phyloP scores from a whole-genome alignment of 2,888 invertebrate species.

The Bembecia ichneumoniformis region DNA sequence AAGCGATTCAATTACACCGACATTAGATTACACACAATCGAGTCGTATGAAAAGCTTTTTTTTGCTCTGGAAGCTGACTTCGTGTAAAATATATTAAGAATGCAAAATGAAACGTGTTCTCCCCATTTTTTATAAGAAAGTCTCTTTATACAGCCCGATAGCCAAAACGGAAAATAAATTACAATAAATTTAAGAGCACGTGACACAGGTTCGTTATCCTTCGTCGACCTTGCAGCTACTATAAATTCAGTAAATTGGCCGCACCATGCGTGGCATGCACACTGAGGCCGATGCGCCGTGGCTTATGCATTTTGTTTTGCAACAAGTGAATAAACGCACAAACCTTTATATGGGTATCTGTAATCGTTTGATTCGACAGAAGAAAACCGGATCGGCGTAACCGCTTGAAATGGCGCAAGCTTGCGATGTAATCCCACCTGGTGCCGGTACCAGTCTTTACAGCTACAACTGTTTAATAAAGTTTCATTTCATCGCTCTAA shows the following conservation, averaged over 20 bases:
- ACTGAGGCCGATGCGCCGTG: conserved; percentile 49
- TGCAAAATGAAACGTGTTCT: too few species aligned
- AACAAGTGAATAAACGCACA: conserved; percentile 29
- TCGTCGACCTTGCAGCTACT: conserved; percentile 61
- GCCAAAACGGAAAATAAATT: background rate
- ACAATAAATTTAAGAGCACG: conserved; percentile 5
- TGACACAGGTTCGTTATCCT: conserved; percentile 58
- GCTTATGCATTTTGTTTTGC: conserved; percentile 14
- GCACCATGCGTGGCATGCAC: conserved; percentile 47
- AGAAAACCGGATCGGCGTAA: conserved; percentile 41
- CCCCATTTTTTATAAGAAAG: too few species aligned
- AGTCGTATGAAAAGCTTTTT: conserved; percentile 30
- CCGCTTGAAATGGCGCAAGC: conserved; percentile 28
- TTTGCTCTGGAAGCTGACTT: background rate
- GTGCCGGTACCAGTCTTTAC: conserved; percentile 51
- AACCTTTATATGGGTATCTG: conserved; percentile 12
- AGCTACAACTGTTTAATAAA: conserved; percentile 23
- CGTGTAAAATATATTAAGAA: too few species aligned
- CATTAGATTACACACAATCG: conserved; percentile 34
- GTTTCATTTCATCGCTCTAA: conserved; percentile 8
- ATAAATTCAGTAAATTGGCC: conserved; percentile 63
- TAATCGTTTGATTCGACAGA: conserved; percentile 25
- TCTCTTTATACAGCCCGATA: too few species aligned
- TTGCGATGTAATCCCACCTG: conserved; percentile 46
- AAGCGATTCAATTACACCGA: conserved; percentile 43